Conservation (phyloP, 2,888 invertebrate species). For the Leptinotarsa haldemani region DNA sequence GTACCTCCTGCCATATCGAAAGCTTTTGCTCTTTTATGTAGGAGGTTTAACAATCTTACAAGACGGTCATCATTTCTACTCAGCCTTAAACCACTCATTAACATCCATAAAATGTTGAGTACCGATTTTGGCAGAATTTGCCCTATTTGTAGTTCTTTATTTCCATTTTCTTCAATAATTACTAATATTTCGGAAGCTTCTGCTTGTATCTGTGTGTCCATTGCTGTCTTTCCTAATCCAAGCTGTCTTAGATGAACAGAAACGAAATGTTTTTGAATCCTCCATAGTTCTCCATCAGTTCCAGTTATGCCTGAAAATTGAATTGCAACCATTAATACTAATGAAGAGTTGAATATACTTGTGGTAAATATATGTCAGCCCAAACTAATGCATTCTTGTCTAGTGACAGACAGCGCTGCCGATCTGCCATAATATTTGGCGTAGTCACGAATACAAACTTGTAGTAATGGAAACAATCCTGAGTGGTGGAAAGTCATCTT, state of each 20-base stretch:
- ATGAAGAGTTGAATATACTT: too few species aligned
- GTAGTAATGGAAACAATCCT: too few species aligned
- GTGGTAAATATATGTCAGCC: too few species aligned
- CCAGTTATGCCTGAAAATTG: constrained; percentile 68
- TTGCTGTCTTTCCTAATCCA: constrained; percentile 68
- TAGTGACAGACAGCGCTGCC: too few species aligned
- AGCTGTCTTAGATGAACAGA: constrained; percentile 66
- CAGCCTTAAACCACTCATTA: constrained; percentile 68
- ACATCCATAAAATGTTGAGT: constrained; percentile 76
- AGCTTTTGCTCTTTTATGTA: constrained; percentile 67
- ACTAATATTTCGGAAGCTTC: constrained; percentile 68
- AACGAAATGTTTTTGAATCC: constrained; percentile 68
- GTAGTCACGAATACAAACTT: too few species aligned
- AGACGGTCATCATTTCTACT: constrained; percentile 64
- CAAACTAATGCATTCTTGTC: too few species aligned
- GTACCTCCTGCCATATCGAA: constrained; percentile 66
- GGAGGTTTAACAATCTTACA: constrained; percentile 65
- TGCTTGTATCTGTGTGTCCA: constrained; percentile 65
- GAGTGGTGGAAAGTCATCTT: too few species aligned
- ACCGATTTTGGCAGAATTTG: constrained; percentile 69
- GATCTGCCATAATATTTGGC: too few species aligned
- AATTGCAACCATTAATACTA: too few species aligned
- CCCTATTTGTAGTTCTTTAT: constrained; percentile 54
- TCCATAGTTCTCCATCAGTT: constrained; percentile 70
- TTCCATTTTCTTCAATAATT: constrained; percentile 49